Evolutionary conservation across 2,113 vertebrate genomes (phyloP).

Genomic region (Peromyscus leucopus): DNA sequence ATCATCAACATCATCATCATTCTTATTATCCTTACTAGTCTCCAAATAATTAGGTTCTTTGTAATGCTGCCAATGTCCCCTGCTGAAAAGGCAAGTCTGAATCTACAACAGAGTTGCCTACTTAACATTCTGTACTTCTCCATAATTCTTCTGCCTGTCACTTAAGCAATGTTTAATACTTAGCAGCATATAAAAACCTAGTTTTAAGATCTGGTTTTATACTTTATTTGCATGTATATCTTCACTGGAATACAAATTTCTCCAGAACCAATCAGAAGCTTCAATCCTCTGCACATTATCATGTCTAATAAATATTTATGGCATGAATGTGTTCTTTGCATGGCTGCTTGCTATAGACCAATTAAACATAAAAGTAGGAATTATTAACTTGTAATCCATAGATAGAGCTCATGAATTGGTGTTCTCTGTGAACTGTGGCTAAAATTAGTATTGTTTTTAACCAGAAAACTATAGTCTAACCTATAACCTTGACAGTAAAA

Average conservation of each 20-base stretch:
- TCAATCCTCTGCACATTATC: background rate
- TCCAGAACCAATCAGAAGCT: background rate
- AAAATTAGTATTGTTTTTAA: constrained; percentile 20
- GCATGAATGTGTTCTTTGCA: background rate
- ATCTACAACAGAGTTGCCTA: background rate
- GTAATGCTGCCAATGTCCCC: background rate
- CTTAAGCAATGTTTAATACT: constrained; percentile 33
- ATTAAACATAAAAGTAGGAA: background rate
- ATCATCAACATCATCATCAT: background rate
- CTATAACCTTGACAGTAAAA: background rate
- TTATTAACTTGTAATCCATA: background rate
- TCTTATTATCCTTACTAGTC: background rate
- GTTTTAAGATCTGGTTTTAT: constrained; percentile 34
- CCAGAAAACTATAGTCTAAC: background rate
- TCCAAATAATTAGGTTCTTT: background rate
- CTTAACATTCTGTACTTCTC: background rate
- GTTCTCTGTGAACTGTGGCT: background rate
- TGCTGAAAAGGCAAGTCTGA: background rate
- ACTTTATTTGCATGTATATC: background rate
- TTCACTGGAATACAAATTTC: constrained; percentile 14
- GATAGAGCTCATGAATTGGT: background rate
- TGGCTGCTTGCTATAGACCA: background rate
- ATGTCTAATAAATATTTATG: constrained; percentile 27
- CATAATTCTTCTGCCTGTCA: constrained; percentile 32
- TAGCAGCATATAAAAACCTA: background rate